Conservation (phyloP, 1,140 invertebrate genomes). For the Dendroctonus ponderosae region DNA sequence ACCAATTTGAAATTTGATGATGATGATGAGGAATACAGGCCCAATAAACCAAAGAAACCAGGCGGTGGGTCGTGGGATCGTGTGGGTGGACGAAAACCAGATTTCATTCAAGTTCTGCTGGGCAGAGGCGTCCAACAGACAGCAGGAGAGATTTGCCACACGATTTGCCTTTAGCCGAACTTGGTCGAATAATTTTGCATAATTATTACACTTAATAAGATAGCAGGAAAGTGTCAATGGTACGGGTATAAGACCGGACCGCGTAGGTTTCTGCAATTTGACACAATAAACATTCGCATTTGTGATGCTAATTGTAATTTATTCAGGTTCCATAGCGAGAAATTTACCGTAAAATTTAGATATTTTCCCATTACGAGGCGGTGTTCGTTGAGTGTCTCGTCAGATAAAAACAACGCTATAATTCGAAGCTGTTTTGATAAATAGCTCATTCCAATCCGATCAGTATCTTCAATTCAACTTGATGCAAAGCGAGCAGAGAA, state of each 20-base stretch:
- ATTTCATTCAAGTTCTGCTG: constrained; percentile 35
- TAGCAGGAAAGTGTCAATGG: constrained; percentile 31
- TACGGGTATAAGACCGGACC: constrained; percentile 9
- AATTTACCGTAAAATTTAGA: constrained; percentile 3
- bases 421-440: no score
- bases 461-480: no score
- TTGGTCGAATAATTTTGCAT: constrained; percentile 36
- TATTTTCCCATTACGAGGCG: background rate
- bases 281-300: constrained; percentile 30
- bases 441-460: no score
- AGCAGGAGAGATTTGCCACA: constrained; percentile 29
- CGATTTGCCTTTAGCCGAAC: constrained; percentile 33
- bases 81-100: constrained; percentile 34
- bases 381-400: background rate
- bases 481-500: no score
- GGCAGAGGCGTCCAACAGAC: constrained; percentile 23
- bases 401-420: background rate
- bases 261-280: constrained; percentile 31
- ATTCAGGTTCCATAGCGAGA: constrained; percentile 6
- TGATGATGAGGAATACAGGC: constrained; percentile 4
- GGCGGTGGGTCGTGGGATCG: constrained; percentile 20
- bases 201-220: constrained; percentile 36
- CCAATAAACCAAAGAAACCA: constrained; percentile 8
- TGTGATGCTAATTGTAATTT: constrained; percentile 31
- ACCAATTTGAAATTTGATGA: no score